Percentiles rank a stretch among this genome's conserved stretches.
These are phyloP conservation scores for Cephus nigrinus DNA, from an alignment of 2,888 invertebrate species.

Conservation along the genomic window DNA sequence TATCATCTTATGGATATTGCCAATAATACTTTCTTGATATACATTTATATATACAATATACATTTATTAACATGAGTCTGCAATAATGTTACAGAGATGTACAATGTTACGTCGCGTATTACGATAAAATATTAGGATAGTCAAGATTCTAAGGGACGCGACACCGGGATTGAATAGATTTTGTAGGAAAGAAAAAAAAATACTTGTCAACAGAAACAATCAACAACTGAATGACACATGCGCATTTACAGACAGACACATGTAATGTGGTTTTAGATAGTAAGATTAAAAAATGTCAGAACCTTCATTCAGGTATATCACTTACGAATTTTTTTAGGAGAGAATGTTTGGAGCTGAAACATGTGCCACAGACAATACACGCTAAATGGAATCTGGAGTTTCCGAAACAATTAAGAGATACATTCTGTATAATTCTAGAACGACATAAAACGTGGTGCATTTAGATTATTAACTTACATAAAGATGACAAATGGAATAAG, in stretches of 20 bases:
- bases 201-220: too few relatives aligned
- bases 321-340: neutral
- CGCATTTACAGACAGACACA: too few relatives aligned
- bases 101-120: conserved; percentile 12
- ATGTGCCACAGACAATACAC: neutral
- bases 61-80: conserved; percentile 50
- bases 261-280: neutral
- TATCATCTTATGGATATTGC: neutral
- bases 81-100: conserved; percentile 29
- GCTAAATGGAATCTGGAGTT: neutral
- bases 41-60: conserved; percentile 30
- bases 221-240: too few relatives aligned
- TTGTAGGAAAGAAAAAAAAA: too few relatives aligned
- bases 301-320: neutral
- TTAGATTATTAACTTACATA: neutral
- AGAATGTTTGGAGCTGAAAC: neutral
- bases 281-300: neutral
- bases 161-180: too few relatives aligned
- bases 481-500: neutral
- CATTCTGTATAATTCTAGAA: neutral
- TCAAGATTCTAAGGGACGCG: neutral
- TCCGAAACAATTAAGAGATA: neutral
- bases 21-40: conserved; percentile 1
- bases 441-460: neutral
- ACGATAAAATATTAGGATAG: neutral